Base-by-base conservation (phyloP, 2,797 vertebrate genomes). In the Pampus argenteus region DNA sequence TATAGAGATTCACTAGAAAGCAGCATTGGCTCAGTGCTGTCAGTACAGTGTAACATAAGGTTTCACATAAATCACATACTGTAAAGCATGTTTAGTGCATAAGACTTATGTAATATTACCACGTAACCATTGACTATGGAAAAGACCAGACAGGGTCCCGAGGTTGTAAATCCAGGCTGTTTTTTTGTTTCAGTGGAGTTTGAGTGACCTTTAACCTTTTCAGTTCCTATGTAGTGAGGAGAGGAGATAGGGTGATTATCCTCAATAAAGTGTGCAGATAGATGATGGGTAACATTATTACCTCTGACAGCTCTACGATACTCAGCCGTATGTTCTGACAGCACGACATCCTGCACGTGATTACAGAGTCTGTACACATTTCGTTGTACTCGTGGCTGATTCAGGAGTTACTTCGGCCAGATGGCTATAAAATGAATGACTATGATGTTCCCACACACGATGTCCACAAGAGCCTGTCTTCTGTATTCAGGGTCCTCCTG, bases 221-320 rank as follows among this genome's bases (percentile, higher is more conserved):
- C 59, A 25, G 23, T 67, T 26, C 60, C 66, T 3, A 0, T 34
- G 49, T 15, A 36, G 44, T 20, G 40, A 74, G 67, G 13, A 52
- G 20, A 71, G n/a, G 57, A 66, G 49, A 71, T 25, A 18, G 22
- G 66, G 25, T 75, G 47, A 83, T 79, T 84, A 82, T 72, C 23
- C 17, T 58, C 61, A 20, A 64, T 81, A 57, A 74, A 65, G 58
- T 47, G 22, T 25, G 45, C 44, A 38, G 67, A 74, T 57, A 69
- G 50, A 65, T 13, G 23, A 79, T 57, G 48, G 42, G 28, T 25
- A 59, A 31, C 15, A 0, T 70, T 60, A 79, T 72, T 52, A n/a
- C 49, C 64, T 62, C 25, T 64, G 86, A 71, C 81, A 71, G 55
- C 11, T 5, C 71, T 48, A 18, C 1, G 45, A 56, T 40, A 65